phyloP scores from a whole-genome alignment of 2,888 invertebrate genomes.

The Hirtodrosophila histrioides region DNA sequence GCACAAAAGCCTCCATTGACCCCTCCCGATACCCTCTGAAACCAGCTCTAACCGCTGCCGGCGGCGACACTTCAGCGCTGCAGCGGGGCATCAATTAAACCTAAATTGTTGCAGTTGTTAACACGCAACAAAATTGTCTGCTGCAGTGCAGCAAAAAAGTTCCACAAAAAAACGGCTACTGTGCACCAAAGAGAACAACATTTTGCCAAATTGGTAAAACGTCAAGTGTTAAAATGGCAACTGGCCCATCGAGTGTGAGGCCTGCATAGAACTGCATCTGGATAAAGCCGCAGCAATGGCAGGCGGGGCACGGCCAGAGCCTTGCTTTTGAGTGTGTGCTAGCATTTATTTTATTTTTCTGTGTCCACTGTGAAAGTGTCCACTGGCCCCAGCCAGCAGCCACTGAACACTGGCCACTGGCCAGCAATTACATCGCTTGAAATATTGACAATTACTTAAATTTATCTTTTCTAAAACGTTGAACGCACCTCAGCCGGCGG shows the following conservation, averaged over 20 bases:
- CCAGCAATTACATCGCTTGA: slow-evolving; percentile 75
- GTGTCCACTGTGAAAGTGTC: neutral
- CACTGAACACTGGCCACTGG: slow-evolving; percentile 21
- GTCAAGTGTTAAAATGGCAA: slow-evolving; percentile 69
- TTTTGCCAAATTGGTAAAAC: slow-evolving; percentile 72
- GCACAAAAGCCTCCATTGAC: slow-evolving; percentile 50
- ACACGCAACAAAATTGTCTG: slow-evolving; percentile 80
- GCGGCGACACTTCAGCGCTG: slow-evolving; percentile 72
- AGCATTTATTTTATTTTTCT: slow-evolving; percentile 59
- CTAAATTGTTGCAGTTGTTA: slow-evolving; percentile 81
- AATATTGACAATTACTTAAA: slow-evolving; percentile 80
- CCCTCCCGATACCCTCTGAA: neutral
- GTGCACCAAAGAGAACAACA: slow-evolving; percentile 9
- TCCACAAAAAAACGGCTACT: slow-evolving; percentile 28
- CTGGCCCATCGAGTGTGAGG: neutral
- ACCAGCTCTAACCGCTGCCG: slow-evolving; percentile 44
- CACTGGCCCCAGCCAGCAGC: slow-evolving; percentile 1
- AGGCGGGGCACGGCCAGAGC: slow-evolving; percentile 5
- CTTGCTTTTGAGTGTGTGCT: slow-evolving; percentile 43
- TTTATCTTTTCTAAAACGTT: slow-evolving; percentile 79
- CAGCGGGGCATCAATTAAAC: slow-evolving; percentile 76
- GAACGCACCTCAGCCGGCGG: slow-evolving; percentile 66
- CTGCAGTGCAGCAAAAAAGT: slow-evolving; percentile 67
- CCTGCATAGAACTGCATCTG: slow-evolving; percentile 71
- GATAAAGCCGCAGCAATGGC: slow-evolving; percentile 56